Percentiles rank a stretch among this genome's conserved stretches.
Evolutionary conservation across 2,888 invertebrate genomes (phyloP).

Genomic region (Tetropium fuscum): DNA sequence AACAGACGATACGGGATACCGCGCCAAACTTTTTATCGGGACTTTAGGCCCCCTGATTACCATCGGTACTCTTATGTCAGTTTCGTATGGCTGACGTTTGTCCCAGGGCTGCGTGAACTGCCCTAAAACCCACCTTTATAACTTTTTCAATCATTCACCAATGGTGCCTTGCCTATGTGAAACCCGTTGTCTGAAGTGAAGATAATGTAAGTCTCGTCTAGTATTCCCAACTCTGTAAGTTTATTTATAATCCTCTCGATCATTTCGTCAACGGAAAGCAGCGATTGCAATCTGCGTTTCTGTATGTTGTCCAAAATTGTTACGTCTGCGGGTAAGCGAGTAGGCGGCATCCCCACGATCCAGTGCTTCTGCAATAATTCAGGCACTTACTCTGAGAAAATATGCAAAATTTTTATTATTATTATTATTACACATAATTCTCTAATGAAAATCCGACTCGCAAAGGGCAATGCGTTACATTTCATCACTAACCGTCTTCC

Average conservation of each 20-base stretch:
- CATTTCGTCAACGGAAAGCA: slow-evolving; percentile 90
- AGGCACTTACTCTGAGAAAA: neutral
- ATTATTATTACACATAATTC: too few relatives aligned
- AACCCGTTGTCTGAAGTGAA: slow-evolving; percentile 93
- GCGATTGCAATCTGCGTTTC: slow-evolving; percentile 80
- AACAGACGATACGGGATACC: slow-evolving; percentile 77
- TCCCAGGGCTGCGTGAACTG: slow-evolving; percentile 91
- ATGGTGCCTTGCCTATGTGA: slow-evolving; percentile 76
- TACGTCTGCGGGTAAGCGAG: slow-evolving; percentile 73
- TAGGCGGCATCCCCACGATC: slow-evolving; percentile 79
- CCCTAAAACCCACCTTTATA: slow-evolving; percentile 67
- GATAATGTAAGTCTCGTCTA: slow-evolving; percentile 84
- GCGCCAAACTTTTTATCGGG: slow-evolving; percentile 64
- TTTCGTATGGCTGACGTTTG: slow-evolving; percentile 92
- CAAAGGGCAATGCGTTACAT: too few relatives aligned
- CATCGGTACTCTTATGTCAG: slow-evolving; percentile 88
- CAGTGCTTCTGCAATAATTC: slow-evolving; percentile 83
- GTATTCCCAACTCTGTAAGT: slow-evolving; percentile 68
- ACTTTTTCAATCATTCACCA: neutral
- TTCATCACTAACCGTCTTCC: too few relatives aligned
- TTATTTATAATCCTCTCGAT: slow-evolving; percentile 73
- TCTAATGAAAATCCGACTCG: too few relatives aligned
- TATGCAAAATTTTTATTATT: too few relatives aligned
- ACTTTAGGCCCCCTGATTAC: slow-evolving; percentile 83
- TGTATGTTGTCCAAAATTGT: slow-evolving; percentile 77